Evolutionary conservation across 2,888 invertebrate species (phyloP).

Genomic region (Atherix ibis): DNA sequence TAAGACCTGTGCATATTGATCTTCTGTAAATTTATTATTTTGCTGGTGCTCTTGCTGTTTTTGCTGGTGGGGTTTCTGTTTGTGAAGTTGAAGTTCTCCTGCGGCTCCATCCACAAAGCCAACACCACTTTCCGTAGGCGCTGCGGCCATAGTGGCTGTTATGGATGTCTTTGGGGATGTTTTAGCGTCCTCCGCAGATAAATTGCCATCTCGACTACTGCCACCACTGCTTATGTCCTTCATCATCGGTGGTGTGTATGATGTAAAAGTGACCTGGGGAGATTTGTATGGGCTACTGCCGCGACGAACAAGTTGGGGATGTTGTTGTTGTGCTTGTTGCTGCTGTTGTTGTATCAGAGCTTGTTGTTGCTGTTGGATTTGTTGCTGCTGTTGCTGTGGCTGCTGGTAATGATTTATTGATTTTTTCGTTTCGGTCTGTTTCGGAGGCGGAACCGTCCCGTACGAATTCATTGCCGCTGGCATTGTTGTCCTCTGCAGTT

Average conservation of each 20-base stretch:
- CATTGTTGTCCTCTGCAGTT: slow-evolving; percentile 19
- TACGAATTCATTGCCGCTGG: slow-evolving; percentile 5
- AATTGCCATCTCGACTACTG: slow-evolving; percentile 2
- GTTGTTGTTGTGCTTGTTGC: too few relatives aligned
- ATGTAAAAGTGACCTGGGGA: neutral
- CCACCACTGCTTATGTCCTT: slow-evolving; percentile 7
- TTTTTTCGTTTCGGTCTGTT: slow-evolving; percentile 10
- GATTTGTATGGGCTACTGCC: slow-evolving; percentile 7
- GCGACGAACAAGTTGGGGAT: neutral
- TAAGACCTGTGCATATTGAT: neutral
- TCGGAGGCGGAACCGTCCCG: slow-evolving; percentile 8
- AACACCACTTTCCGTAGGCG: neutral
- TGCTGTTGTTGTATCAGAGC: neutral
- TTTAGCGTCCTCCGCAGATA: neutral
- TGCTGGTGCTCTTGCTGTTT: too few relatives aligned
- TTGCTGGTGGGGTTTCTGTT: too few relatives aligned
- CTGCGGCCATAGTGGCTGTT: neutral
- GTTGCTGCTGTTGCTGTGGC: neutral
- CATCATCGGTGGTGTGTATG: slow-evolving; percentile 3
- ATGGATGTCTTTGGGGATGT: neutral
- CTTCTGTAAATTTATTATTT: too few relatives aligned
- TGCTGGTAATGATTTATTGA: slow-evolving; percentile 7
- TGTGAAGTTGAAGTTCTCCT: too few relatives aligned
- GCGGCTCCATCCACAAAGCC: too few relatives aligned
- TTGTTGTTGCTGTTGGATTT: slow-evolving; percentile 1